Conservation (phyloP, 2,888 invertebrate species). For the Synanthedon vespiformis region DNA sequence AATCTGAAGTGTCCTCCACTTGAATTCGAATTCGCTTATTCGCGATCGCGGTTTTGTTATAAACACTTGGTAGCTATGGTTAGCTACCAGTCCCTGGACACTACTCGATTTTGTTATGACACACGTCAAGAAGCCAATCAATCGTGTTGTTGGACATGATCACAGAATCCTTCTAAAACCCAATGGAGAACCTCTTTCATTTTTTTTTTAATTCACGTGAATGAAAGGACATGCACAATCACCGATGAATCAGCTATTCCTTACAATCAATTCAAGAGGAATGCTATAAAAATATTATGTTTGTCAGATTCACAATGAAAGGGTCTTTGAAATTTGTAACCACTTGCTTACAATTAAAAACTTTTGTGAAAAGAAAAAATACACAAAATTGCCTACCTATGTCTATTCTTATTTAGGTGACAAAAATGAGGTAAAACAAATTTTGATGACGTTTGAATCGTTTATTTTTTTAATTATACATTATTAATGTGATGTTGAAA, state of each 20-base stretch:
- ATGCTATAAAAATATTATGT: slow-evolving; percentile 2
- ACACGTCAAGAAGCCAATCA: slow-evolving; percentile 41
- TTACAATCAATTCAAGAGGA: slow-evolving; percentile 4
- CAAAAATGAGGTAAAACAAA: too few species aligned
- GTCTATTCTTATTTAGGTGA: too few species aligned
- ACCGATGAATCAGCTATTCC: slow-evolving; percentile 31
- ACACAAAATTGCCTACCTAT: too few species aligned
- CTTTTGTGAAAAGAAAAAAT: too few species aligned
- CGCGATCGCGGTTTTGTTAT: too few species aligned
- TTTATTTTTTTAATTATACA: too few species aligned
- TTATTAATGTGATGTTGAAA: too few species aligned
- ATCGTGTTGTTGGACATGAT: slow-evolving; percentile 28
- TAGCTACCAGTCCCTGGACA: slow-evolving; percentile 41
- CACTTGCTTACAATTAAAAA: too few species aligned
- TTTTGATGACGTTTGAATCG: too few species aligned
- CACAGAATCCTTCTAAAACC: slow-evolving; percentile 19
- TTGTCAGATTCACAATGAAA: background rate
- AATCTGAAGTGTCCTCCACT: too few species aligned
- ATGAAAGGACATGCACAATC: slow-evolving; percentile 34
- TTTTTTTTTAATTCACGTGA: slow-evolving; percentile 26
- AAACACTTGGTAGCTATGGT: too few species aligned
- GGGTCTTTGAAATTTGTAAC: background rate
- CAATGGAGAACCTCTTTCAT: slow-evolving; percentile 38
- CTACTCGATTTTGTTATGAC: slow-evolving; percentile 69
- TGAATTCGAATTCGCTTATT: too few species aligned